A percentile compares a stretch with the other conserved stretches of the same genome.
Conservation (phyloP, 2,888 invertebrate genomes). For the Tetheella fluctuosa region DNA sequence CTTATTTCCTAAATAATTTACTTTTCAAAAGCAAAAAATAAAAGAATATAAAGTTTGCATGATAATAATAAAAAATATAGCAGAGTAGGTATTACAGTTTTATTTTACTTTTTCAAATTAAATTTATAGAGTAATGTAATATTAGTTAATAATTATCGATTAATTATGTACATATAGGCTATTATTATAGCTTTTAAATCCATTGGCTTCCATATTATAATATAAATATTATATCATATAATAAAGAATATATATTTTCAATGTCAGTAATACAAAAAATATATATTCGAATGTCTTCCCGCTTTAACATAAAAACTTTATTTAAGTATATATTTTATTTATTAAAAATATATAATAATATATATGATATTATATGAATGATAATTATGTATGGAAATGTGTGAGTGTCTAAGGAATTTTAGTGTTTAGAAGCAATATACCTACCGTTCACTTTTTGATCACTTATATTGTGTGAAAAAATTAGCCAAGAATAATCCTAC, state of each 20-base stretch:
- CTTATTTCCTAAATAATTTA: too few species aligned
- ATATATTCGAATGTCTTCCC: slow-evolving; percentile 46
- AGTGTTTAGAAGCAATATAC: slow-evolving; percentile 66
- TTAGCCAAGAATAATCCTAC: slow-evolving; percentile 64
- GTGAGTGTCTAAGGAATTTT: slow-evolving; percentile 43
- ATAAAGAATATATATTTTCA: slow-evolving; percentile 70
- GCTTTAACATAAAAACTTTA: slow-evolving; percentile 17
- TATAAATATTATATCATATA: slow-evolving; percentile 23
- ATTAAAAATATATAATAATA: too few species aligned
- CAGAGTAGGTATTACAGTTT: too few species aligned
- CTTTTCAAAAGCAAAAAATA: too few species aligned
- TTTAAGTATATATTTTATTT: neutral
- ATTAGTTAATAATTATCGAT: neutral
- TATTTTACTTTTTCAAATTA: too few species aligned
- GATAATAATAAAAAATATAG: too few species aligned
- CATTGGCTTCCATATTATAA: slow-evolving; percentile 47
- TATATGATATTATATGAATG: slow-evolving; percentile 25
- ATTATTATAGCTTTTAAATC: slow-evolving; percentile 24
- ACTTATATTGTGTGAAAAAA: slow-evolving; percentile 52
- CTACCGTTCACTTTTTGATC: slow-evolving; percentile 57
- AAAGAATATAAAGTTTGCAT: too few species aligned
- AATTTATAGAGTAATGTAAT: neutral
- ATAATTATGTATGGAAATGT: slow-evolving; percentile 25
- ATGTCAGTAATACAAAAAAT: slow-evolving; percentile 57
- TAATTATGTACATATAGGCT: neutral